These are phyloP conservation scores for Quadroppia sp. DNA, from an alignment of 2,888 invertebrate species.

Conservation along the genomic window DNA sequence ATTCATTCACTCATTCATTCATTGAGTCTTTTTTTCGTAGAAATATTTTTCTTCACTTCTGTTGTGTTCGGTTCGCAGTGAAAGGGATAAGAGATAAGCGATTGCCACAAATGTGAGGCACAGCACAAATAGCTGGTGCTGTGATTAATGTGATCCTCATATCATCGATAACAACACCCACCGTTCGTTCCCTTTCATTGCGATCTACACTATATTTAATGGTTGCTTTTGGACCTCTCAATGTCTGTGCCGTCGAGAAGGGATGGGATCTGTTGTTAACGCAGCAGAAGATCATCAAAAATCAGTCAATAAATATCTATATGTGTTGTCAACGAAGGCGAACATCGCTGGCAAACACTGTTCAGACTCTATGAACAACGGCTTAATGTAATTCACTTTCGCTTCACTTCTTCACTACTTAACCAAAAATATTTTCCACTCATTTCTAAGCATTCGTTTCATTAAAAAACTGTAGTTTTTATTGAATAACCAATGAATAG, in stretches of 20 bases:
- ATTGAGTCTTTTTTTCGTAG: neutral
- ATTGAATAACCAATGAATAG: too few relatives aligned
- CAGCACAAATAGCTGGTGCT: neutral
- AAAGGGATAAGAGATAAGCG: conserved; percentile 35
- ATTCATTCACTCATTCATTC: neutral
- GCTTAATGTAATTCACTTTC: too few relatives aligned
- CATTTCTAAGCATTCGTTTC: too few relatives aligned
- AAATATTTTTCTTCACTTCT: too few relatives aligned
- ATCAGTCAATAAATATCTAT: neutral
- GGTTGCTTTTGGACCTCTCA: conserved; percentile 10
- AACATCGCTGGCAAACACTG: too few relatives aligned
- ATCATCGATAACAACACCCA: conserved; percentile 35
- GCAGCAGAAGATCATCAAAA: conserved; percentile 35
- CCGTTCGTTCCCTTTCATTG: conserved; percentile 17
- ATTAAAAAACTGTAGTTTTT: too few relatives aligned
- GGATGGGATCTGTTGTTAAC: conserved; percentile 4
- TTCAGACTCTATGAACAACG: too few relatives aligned
- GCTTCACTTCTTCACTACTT: too few relatives aligned
- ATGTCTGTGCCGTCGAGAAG: conserved; percentile 7
- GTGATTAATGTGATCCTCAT: conserved; percentile 35
- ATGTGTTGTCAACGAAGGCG: too few relatives aligned
- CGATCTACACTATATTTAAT: conserved; percentile 6
- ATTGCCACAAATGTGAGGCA: conserved; percentile 10
- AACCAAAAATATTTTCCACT: too few relatives aligned
- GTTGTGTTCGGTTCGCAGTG: neutral